A percentile compares a stretch with the other conserved stretches of the same genome.
Evolutionary conservation across 1,140 invertebrate genomes (phyloP).

Genomic region (Nomia melanderi): DNA sequence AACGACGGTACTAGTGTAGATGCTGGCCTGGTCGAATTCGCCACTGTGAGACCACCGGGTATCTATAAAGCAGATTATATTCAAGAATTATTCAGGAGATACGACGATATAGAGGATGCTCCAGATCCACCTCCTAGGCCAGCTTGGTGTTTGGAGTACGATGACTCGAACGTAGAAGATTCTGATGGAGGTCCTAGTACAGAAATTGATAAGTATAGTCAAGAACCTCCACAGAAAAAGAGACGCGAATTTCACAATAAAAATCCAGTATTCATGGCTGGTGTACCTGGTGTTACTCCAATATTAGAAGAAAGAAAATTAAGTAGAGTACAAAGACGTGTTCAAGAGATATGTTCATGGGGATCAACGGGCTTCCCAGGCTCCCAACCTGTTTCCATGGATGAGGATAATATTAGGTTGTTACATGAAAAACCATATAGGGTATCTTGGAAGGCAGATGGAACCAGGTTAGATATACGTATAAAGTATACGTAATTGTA

Average conservation of each 20-base stretch:
- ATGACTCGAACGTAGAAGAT: conserved; percentile 76
- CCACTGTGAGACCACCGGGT: conserved; percentile 86
- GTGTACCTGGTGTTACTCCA: conserved; percentile 87
- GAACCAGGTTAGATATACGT: conserved; percentile 86
- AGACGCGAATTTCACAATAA: conserved; percentile 80
- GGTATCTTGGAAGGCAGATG: conserved; percentile 99
- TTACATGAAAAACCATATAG: conserved; percentile 92
- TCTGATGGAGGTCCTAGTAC: conserved; percentile 65
- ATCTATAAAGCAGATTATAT: conserved; percentile 92
- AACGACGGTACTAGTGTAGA: conserved; percentile 89
- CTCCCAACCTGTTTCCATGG: conserved; percentile 98
- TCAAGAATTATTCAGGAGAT: conserved; percentile 87
- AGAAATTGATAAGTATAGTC: conserved; percentile 40
- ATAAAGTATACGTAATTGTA: too few relatives aligned
- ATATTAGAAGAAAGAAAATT: conserved; percentile 83
- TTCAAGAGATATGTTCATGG: conserved; percentile 93
- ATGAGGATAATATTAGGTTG: conserved; percentile 89
- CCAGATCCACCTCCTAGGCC: conserved; percentile 88
- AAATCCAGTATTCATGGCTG: conserved; percentile 90
- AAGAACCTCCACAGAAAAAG: conserved; percentile 68
- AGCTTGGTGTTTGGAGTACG: conserved; percentile 88
- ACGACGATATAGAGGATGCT: conserved; percentile 88
- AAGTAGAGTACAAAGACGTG: conserved; percentile 87
- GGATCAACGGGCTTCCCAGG: conserved; percentile 93
- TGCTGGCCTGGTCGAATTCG: conserved; percentile 90